These are phyloP conservation scores for Epirrita christyi DNA, from an alignment of 2,888 invertebrate species.

Conservation along the genomic window DNA sequence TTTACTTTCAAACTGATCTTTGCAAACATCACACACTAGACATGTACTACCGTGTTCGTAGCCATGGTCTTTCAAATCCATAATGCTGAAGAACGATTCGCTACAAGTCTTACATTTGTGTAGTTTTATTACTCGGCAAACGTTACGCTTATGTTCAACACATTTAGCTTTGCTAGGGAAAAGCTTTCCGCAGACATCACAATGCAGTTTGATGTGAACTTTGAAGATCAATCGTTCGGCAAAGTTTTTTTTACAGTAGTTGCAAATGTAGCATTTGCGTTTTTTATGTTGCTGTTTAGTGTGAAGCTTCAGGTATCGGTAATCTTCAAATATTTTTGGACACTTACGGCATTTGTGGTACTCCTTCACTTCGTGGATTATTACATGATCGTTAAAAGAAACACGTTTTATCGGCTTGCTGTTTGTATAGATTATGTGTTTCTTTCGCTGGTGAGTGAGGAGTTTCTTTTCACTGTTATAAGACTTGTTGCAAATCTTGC, in stretches of 20 bases:
- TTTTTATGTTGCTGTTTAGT: conserved; percentile 67
- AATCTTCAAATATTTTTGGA: conserved; percentile 63
- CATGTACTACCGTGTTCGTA: conserved; percentile 57
- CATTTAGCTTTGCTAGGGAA: conserved; percentile 53
- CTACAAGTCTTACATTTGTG: conserved; percentile 64
- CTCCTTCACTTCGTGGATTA: conserved; percentile 67
- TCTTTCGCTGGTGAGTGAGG: conserved; percentile 63
- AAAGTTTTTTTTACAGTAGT: conserved; percentile 71
- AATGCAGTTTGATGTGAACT: conserved; percentile 73
- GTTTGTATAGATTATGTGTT: conserved; percentile 64
- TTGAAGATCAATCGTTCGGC: conserved; percentile 72
- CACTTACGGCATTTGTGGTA: conserved; percentile 75
- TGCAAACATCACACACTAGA: conserved; percentile 70
- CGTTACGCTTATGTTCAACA: conserved; percentile 55
- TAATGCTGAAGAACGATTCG: conserved; percentile 56
- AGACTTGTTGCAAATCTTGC: conserved; percentile 67
- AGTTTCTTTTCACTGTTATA: conserved; percentile 64
- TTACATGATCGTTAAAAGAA: conserved; percentile 70
- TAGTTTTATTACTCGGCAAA: conserved; percentile 56
- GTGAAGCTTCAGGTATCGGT: conserved; percentile 58
- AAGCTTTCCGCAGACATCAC: conserved; percentile 60
- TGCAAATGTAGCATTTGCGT: conserved; percentile 73
- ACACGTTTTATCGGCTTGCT: conserved; percentile 64
- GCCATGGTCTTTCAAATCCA: conserved; percentile 72
- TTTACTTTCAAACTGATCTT: conserved; percentile 63